phyloP scores from a whole-genome alignment of 2,797 vertebrate genomes.

The Chanos chanos region DNA sequence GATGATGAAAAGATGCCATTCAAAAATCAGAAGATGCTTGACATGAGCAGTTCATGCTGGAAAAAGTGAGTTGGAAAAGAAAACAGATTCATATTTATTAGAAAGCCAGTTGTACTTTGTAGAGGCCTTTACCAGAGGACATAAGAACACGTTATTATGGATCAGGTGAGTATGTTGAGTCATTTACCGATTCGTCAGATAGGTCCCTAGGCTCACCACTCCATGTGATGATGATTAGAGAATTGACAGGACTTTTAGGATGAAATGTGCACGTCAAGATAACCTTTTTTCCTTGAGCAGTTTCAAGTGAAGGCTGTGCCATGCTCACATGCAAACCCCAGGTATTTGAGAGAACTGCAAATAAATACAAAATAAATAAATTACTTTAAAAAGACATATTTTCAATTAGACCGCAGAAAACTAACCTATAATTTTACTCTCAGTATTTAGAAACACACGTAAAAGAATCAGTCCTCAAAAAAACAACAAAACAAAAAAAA shows the following conservation, averaged over 20 bases:
- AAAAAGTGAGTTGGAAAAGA: neutral
- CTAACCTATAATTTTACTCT: no score
- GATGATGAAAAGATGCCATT: no score
- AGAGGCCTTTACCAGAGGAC: neutral
- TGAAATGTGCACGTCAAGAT: conserved; percentile 60
- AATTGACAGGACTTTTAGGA: conserved; percentile 37
- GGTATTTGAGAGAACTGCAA: conserved; percentile 58
- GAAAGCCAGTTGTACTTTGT: no score
- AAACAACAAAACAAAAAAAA: no score
- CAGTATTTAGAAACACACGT: no score
- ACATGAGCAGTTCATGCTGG: no score
- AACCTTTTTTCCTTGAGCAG: conserved; percentile 56
- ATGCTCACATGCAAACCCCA: conserved; percentile 61
- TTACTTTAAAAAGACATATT: neutral
- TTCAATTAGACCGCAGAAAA: no score
- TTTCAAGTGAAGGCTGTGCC: conserved; percentile 46
- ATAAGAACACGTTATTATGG: neutral
- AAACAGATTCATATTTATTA: neutral
- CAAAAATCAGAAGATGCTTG: no score
- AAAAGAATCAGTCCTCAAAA: neutral
- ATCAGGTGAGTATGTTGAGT: neutral
- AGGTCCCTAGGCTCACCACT: conserved; percentile 20
- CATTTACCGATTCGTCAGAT: conserved; percentile 51
- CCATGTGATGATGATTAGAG: conserved; percentile 54
- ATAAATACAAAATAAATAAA: neutral